Evolutionary conservation across 2,797 vertebrate species (phyloP), one percentile per base, ranked within the genome.

Genomic region (Oreochromis mossambicus): DNA sequence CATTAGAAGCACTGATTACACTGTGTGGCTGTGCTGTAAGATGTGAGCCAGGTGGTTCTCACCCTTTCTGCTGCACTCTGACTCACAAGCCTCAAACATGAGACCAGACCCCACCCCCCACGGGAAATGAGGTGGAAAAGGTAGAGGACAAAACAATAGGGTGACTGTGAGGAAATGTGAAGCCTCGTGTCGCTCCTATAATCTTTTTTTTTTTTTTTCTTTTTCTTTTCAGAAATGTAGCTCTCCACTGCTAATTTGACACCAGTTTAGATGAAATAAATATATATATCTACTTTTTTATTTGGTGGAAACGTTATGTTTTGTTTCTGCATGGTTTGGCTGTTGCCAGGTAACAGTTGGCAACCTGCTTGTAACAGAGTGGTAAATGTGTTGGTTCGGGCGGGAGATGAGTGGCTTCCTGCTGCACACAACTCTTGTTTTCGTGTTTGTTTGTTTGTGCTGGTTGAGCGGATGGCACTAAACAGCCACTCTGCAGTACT

Each of bases 281-380:
- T 66, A 24, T 79, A 15, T 41, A 5, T 8, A 4, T 68, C n/a
- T n/a, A 9, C 68, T 29, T 56, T n/a, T 24, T 32, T 12, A 56
- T 41, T 55, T 56, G 41, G 66, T 73, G 41, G 66, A 29, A 1
- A 48, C 4, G 24, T 73, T 48, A 9, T 8, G 32, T 82, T 78
- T 79, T 78, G 17, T 90, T 89, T 76, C 81, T 81, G 80, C 79
- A 79, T 83, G 51, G 56, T 61, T 88, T 38, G 63, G 55, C 54
- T 79, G 94, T 95, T 94, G 89, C 95, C 77, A 88, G 83, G 94
- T 91, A 93, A 94, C 94, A 68, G 9, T 78, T 83, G 54, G 85
- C 82, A 70, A 83, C 75, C 58, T 86, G 50, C 38, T 48, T 88
- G 80, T 87, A 75, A 81, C 77, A 73, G 84, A 80, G 66, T 61